Conservation (phyloP, 2,797 vertebrate species). For the Propithecus perrieri region DNA sequence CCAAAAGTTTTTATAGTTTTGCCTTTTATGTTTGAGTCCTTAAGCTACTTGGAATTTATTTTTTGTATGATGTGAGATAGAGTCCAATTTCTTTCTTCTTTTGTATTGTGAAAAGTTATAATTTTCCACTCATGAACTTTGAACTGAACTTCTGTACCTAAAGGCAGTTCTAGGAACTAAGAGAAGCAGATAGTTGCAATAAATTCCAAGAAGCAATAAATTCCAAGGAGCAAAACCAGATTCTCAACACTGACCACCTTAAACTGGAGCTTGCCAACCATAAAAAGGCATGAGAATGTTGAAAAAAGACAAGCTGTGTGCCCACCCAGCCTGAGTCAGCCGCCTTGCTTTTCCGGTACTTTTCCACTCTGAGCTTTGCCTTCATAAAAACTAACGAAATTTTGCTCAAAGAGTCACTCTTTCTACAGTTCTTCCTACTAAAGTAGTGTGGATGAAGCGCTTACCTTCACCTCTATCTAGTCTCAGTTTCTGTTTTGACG, state of each 20-base stretch:
- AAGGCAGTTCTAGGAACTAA: slow-evolving; percentile 56
- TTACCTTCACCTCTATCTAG: background rate
- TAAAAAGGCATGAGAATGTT: background rate
- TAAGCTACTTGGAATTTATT: background rate
- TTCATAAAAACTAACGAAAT: background rate
- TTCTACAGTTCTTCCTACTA: background rate
- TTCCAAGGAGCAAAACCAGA: slow-evolving; percentile 32
- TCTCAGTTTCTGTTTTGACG: background rate
- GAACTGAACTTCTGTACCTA: slow-evolving; percentile 56
- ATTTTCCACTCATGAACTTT: slow-evolving; percentile 49
- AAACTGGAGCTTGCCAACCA: background rate
- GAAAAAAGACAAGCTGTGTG: background rate
- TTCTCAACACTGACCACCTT: slow-evolving; percentile 33
- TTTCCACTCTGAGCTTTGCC: slow-evolving; percentile 36
- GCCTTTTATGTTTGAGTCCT: slow-evolving; percentile 26
- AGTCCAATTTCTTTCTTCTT: background rate
- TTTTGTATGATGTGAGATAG: background rate
- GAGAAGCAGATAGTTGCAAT: slow-evolving; percentile 50
- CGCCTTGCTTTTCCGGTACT: background rate
- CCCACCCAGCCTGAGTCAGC: background rate
- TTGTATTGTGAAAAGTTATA: background rate
- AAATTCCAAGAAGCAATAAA: slow-evolving; percentile 72
- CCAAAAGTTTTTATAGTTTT: slow-evolving; percentile 25
- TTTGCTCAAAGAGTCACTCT: background rate
- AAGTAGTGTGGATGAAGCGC: background rate